These are phyloP conservation scores for Agonum fuliginosum DNA, from an alignment of 2,888 invertebrate genomes.

Conservation along the genomic window DNA sequence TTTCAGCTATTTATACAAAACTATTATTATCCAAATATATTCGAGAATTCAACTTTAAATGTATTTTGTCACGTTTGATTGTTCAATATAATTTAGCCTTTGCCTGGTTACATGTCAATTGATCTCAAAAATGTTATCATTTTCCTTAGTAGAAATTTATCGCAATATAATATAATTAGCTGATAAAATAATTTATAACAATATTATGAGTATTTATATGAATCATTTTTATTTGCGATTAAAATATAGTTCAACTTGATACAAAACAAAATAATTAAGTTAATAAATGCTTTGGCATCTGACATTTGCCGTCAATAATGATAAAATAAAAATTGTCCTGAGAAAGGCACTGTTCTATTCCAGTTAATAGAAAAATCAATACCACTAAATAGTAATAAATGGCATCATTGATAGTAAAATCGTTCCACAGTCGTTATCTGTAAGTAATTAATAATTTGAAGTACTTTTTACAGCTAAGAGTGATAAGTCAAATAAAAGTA, in stretches of 20 bases:
- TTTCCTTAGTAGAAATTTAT: slow-evolving; percentile 9
- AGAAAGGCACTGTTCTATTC: background rate
- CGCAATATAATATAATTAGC: slow-evolving; percentile 6
- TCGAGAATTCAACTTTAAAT: background rate
- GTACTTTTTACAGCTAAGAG: slow-evolving; percentile 13
- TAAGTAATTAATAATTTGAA: slow-evolving; percentile 20
- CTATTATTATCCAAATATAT: background rate
- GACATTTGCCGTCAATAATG: slow-evolving; percentile 31
- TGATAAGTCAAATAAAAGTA: slow-evolving; percentile 4
- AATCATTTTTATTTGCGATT: background rate
- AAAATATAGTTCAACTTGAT: background rate
- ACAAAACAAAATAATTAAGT: slow-evolving; percentile 28
- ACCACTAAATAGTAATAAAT: slow-evolving; percentile 1
- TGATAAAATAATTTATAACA: slow-evolving; percentile 9
- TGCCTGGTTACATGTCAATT: background rate
- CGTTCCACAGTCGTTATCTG: slow-evolving; percentile 26
- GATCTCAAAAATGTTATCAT: background rate
- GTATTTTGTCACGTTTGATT: background rate
- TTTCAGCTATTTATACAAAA: background rate
- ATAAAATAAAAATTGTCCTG: slow-evolving; percentile 33
- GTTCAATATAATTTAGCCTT: background rate
- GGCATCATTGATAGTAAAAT: slow-evolving; percentile 15
- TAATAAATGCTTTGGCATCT: slow-evolving; percentile 29
- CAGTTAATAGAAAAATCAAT: background rate
- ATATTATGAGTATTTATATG: background rate